phyloP scores from a whole-genome alignment of 2,113 vertebrate genomes.

The Nanger granti region DNA sequence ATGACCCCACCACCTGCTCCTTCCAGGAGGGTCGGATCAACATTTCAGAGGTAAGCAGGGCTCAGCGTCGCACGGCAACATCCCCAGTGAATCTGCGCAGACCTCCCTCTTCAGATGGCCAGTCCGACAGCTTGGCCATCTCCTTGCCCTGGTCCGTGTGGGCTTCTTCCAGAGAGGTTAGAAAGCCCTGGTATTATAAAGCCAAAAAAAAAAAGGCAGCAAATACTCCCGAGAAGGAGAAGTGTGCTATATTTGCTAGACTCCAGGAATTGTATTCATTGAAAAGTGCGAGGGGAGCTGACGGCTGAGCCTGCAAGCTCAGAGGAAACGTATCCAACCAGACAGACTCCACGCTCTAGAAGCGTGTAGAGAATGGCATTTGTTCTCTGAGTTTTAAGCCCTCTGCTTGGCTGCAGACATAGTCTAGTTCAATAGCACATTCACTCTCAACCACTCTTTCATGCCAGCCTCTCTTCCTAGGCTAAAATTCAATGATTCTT shows the following conservation, averaged over 20 bases:
- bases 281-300: not conserved
- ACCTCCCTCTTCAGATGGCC: not conserved
- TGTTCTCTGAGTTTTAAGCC: not conserved
- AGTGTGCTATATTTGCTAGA: not conserved
- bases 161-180: not conserved
- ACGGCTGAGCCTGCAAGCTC: not conserved
- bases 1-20: slow-evolving; percentile 96
- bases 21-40: slow-evolving; percentile 98
- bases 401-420: slow-evolving; percentile 42
- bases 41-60: slow-evolving; percentile 86
- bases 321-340: not conserved
- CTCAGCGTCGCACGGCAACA: not conserved
- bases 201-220: not conserved
- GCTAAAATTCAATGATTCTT: slow-evolving; percentile 39
- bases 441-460: slow-evolving; percentile 17
- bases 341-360: not conserved
- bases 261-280: not conserved
- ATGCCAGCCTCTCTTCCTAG: slow-evolving; percentile 52
- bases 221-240: not conserved
- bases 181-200: not conserved
- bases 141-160: not conserved
- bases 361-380: not conserved
- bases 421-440: slow-evolving; percentile 32
- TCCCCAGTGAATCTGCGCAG: not conserved
- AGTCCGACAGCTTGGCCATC: not conserved